phyloP scores from a whole-genome alignment of 2,888 invertebrate genomes.

The Pristionchus arcanus region DNA sequence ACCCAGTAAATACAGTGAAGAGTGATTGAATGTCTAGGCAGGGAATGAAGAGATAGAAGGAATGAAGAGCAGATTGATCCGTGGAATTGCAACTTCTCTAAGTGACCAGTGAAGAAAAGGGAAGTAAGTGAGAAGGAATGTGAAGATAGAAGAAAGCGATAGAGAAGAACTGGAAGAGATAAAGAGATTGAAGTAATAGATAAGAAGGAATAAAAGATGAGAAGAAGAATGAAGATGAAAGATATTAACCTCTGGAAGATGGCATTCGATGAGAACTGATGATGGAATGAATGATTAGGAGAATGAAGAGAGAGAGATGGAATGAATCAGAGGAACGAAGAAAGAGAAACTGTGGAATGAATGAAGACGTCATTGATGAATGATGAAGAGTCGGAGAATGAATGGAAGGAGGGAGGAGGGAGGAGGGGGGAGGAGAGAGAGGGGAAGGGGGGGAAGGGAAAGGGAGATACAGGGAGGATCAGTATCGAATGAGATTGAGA shows the following conservation, averaged over 20 bases:
- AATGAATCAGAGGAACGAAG: background rate
- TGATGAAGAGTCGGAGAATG: background rate
- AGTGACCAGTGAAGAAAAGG: background rate
- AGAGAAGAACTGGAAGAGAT: background rate
- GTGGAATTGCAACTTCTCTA: no score
- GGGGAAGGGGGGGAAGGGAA: no score
- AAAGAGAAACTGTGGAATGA: background rate
- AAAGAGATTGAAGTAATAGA: constrained; percentile 3
- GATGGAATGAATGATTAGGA: background rate
- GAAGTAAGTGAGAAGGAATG: constrained; percentile 10
- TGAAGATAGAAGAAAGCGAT: background rate
- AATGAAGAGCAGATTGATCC: no score
- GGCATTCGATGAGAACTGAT: background rate
- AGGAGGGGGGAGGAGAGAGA: no score
- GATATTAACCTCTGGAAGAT: background rate
- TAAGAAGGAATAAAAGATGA: background rate
- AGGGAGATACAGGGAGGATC: background rate
- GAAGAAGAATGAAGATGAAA: background rate
- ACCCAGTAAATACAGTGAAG: no score
- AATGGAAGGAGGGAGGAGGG: no score
- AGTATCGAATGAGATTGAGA: background rate
- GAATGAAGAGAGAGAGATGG: background rate
- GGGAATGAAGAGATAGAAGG: no score
- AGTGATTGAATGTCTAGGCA: no score
- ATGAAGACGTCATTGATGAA: background rate